Base-by-base conservation (phyloP, 2,797 vertebrate species). In the Alcedo atthis region DNA sequence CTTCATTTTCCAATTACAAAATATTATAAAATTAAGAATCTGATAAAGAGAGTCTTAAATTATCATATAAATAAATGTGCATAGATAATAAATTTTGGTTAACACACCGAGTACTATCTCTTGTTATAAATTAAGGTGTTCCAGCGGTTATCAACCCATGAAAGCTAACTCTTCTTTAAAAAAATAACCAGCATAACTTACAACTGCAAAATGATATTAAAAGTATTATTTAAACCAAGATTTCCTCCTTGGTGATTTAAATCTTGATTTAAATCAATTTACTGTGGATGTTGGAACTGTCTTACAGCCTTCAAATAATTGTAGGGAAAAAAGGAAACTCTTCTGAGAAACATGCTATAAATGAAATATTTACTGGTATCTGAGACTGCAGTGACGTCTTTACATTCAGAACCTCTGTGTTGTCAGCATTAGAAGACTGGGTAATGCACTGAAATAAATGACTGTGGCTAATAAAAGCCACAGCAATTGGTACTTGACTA, bases 271-370 rank as follows among this genome's bases (percentile, higher is more conserved):
- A 86, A 92, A 87, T 89, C 67, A 69, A 63, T 79, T 91, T 59
- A 79, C 63, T 73, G 77, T 84, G 81, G 80, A 89, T 88, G 83
- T 70, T 70, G 46, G 42, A 92, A 33, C 88, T 93, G 80, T 82
- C 92, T 93, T 96, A 55, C 43, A 76, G 87, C 70, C 92, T 83
- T 95, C 87, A 84, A 81, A 87, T 91, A 93, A 81, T 84, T 73
- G 68, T 57, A 61, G 53, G 67, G 87, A 92, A 92, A 85, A 93
- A 95, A 89, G 70, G 80, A 81, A 96, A 93, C 78, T 87, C 86
- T 81, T 48, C 74, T 84, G 70, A 92, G 78, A 83, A 53, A 75
- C 55, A 87, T 37, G 81, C 88, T 90, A 90, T 67, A 92, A 93
- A 93, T 69, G 62, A 59, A 67, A 13, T 87, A 91, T 57, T 69